A percentile compares a stretch with the other conserved stretches of the same genome.
phyloP scores from a whole-genome alignment of 2,888 invertebrate species.

The Mythimna loreyi region DNA sequence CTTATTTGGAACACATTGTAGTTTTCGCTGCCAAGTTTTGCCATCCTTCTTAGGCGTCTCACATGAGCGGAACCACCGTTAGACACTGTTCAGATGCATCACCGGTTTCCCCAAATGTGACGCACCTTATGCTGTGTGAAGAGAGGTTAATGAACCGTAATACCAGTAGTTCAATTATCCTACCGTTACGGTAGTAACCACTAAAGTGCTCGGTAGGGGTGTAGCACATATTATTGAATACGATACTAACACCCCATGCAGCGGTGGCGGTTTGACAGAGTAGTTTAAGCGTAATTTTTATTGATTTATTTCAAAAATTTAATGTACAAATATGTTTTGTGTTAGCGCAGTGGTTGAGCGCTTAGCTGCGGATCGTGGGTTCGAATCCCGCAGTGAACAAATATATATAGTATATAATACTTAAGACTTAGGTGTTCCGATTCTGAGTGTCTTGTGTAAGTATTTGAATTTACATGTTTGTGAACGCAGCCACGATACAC shows the following conservation, averaged over 20 bases:
- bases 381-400: no score
- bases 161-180: constrained; percentile 29
- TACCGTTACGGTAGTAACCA: constrained; percentile 39
- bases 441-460: no score
- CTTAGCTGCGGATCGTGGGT: no score
- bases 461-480: no score
- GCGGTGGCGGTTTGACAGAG: not conserved
- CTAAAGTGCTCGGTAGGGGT: constrained; percentile 10
- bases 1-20: no score
- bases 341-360: no score
- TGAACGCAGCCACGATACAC: no score
- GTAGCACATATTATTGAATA: constrained; percentile 13
- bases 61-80: not conserved
- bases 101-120: constrained; percentile 25
- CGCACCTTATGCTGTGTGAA: constrained; percentile 12
- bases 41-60: not conserved
- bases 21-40: not conserved
- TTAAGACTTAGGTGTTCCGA: no score
- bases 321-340: not conserved
- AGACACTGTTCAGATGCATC: constrained; percentile 10
- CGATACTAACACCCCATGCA: not conserved
- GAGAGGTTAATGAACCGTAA: constrained; percentile 47
- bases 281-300: not conserved
- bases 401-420: no score
- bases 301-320: no score